Conservation (phyloP, 2,888 invertebrate species). For the Tiliacea citrago region DNA sequence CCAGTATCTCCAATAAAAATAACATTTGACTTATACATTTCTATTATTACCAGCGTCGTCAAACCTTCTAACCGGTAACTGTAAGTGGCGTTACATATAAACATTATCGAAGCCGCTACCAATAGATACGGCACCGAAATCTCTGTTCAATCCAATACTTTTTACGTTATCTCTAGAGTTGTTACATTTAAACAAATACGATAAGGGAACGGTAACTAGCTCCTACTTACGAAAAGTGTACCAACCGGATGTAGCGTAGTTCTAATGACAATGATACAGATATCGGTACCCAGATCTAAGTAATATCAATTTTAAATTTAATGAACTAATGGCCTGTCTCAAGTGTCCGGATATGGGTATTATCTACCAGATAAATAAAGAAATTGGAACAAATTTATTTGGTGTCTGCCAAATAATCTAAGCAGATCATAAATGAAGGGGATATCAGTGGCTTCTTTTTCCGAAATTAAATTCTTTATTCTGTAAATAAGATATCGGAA, state of each 20-base stretch:
- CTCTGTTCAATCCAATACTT: constrained; percentile 75
- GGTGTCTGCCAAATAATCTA: too few species aligned
- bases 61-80: constrained; percentile 55
- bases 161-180: constrained; percentile 75
- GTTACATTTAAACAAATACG: constrained; percentile 77
- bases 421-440: too few species aligned
- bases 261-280: constrained; percentile 66
- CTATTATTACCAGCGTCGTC: constrained; percentile 53
- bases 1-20: constrained; percentile 39
- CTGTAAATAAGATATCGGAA: too few species aligned
- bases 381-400: neutral
- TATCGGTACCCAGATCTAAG: constrained; percentile 35
- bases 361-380: constrained; percentile 1
- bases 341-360: constrained; percentile 30
- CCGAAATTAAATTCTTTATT: too few species aligned
- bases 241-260: constrained; percentile 75
- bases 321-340: constrained; percentile 21
- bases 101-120: constrained; percentile 71
- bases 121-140: constrained; percentile 72
- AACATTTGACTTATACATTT: constrained; percentile 42
- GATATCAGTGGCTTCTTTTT: too few species aligned
- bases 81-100: constrained; percentile 65
- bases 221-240: constrained; percentile 71
- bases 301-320: constrained; percentile 46
- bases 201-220: constrained; percentile 78